Conservation (phyloP, 92 coral and sea anemone species). For the Epizoanthus ramosus region DNA sequence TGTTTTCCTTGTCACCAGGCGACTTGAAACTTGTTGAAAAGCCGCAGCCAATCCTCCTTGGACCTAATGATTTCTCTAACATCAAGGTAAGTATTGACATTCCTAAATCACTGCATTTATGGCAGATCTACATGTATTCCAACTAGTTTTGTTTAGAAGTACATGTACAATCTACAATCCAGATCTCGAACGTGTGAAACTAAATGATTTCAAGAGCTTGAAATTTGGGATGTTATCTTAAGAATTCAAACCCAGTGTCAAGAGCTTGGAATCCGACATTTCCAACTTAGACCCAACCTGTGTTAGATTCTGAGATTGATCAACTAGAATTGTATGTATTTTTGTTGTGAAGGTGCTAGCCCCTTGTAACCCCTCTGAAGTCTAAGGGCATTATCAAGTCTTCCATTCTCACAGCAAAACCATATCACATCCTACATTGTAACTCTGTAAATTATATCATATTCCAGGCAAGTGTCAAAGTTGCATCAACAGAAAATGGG, state of each 20-base stretch:
- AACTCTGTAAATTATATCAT: not conserved
- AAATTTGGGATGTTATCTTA: no score
- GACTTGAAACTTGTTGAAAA: slow-evolving; percentile 97
- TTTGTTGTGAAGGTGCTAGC: no score
- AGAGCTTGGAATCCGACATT: no score
- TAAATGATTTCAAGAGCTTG: not conserved
- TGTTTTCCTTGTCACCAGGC: slow-evolving; percentile 52
- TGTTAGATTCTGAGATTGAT: no score
- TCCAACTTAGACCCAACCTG: no score
- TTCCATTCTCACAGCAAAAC: no score
- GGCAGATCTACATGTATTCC: no score
- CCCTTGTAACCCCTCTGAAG: not conserved
- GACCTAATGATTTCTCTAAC: slow-evolving; percentile 97
- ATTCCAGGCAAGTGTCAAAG: slow-evolving; percentile 94
- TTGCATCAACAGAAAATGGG: slow-evolving; percentile 98
- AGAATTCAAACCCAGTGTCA: no score
- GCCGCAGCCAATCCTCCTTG: slow-evolving; percentile 94
- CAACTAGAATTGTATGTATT: no score
- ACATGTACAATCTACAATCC: not conserved
- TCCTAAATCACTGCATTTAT: not conserved
- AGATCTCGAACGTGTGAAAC: not conserved
- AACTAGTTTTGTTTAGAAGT: no score
- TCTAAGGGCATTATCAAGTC: not conserved
- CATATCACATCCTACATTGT: no score
- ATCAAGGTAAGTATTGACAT: slow-evolving; percentile 71